Evolutionary conservation across 2,888 invertebrate genomes (phyloP), one percentile per base, ranked within the genome.

Genomic region (Leucophenga maculata): DNA sequence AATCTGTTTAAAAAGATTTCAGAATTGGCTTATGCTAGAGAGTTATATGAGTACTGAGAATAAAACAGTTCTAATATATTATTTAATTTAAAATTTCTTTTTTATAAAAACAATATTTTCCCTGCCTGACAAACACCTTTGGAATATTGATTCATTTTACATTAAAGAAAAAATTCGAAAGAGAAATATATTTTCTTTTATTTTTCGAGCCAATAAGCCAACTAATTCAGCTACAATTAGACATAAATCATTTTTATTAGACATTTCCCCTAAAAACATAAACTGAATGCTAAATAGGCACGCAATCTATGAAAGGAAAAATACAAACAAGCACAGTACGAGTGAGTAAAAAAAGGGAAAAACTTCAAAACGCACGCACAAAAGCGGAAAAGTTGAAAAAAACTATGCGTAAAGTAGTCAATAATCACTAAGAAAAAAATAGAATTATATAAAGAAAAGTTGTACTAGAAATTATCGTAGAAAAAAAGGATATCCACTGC

Each of bases 161-260:
- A 39, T 39, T 39, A 39, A 39, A 39, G 8, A 39, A 39, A 39
- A 39, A 39, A 8, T 11, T 1, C 1, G 39, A 8, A 39, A 39
- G 8, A 11, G 11, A 39, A 11, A 8, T 8, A 39, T 8, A 39
- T 6, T 39, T 39, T 39, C 8, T 39, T 39, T 8, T 39, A 11
- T 8, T 39, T 1, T 1, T 39, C 8, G 8, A 39, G 39, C 39
- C 62, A 39, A 67, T 55, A 62, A 65, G 57, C 52, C 65, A 70
- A 69, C 69, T 67, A 73, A 68, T 73, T 59, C 62, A 26, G 20
- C 65, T 71, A 75, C 74, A 77, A 77, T 74, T 78, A 75, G 75
- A 72, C 77, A 82, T 85, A 82, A 84, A 84, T 84, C 84, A 84
- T 82, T 81, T 84, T 84, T 83, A 83, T 83, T 79, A 77, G 82